Base-by-base conservation (phyloP, 2,113 vertebrate genomes). In the Sinocyclocheilus rhinocerous region DNA sequence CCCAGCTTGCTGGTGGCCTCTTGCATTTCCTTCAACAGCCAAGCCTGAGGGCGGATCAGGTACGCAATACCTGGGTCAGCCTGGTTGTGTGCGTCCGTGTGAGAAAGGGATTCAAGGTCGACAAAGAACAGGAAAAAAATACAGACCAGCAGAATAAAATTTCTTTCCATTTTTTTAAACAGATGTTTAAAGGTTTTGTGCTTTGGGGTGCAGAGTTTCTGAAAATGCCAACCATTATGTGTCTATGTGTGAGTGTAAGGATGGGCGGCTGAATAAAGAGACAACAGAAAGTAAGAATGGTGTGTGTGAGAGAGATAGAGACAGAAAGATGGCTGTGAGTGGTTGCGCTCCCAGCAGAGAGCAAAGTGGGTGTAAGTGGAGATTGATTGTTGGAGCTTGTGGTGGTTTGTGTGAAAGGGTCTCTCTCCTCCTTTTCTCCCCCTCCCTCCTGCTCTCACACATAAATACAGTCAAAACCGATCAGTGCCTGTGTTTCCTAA, bases 1-100 rank as follows among this genome's bases (percentile, higher is more conserved):
- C 98, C 98, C 92, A 99, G 95, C 87, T 99, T 99, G 91, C 92
- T 95, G 10, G 97, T 98, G 69, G 95, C 94, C 91, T 99, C 97
- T 89, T 97, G 96, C 90, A 99, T 99, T 93, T 99, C 98, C 86
- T 98, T 99, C 93, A 98, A 97, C 81, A 99, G 92, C 97, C 97
- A 99, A n/a, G 96, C 95, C 59, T 99, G 98, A 4, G 98, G 97
- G 57, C 98, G 97, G 82, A 99, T 97, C 93, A 99, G 95, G 90
- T 99, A 99, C 93, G 29, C 61, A 67, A 29, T 15, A 82, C 39
- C 20, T 70, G 39, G 42, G 18, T 88, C 45, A 86, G 69, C 9
- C 20, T n/a, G 50, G 45, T 65, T 75, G 33, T 81, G 29, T 39
- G 75, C 50, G 72, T 65, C 33, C 39, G 42, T 39, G 24, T 77